Evolutionary conservation across 1,140 invertebrate genomes (phyloP), one percentile per base, ranked within the genome.

Genomic region (Calephelis nemesis): DNA sequence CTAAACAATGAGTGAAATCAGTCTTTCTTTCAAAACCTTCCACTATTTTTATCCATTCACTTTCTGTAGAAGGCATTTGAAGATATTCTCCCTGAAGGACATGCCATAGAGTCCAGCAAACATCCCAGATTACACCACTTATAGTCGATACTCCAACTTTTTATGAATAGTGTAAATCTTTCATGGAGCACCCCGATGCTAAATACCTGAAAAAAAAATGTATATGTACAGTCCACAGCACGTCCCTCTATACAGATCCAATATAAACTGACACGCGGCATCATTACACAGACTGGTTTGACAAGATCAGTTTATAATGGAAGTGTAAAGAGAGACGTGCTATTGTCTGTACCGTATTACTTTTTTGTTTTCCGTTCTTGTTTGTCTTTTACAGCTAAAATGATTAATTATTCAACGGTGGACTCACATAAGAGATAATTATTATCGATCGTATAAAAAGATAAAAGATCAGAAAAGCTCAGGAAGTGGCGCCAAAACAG

Each of bases 1-100:
- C 87, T 15, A 91, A 76, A 13, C 81, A 84, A 42, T 42, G 42
- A 19, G 15, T 0, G 15, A 19, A 88, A 54, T 88, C 73, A 72
- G 79, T 77, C n/a, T 73, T 30, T 69, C 73, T 66, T 68, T 79
- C 63, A 74, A 86, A 89, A 68, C 76, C 74, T 67, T 70, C 63
- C 49, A 60, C 72, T 67, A 70, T 70, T 73, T 70, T 69, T 58
- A 69, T 71, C 73, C 69, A 71, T 50, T 71, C 62, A 65, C 47
- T 68, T 68, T 48, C 72, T 49, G 47, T 71, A 73, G 60, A 11
- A 10, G 60, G 30, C 60, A 8, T 62, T 62, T 11, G 60, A 62
- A 62, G 39, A 62, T 62, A 40, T 58, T 65, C 63, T 71, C 42
- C 12, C 66, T 66, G 62, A 58, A 74, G 58, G 39, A 47, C 45